Conservation (phyloP, 2,797 vertebrate species). For the Pantherophis alleghaniensis region DNA sequence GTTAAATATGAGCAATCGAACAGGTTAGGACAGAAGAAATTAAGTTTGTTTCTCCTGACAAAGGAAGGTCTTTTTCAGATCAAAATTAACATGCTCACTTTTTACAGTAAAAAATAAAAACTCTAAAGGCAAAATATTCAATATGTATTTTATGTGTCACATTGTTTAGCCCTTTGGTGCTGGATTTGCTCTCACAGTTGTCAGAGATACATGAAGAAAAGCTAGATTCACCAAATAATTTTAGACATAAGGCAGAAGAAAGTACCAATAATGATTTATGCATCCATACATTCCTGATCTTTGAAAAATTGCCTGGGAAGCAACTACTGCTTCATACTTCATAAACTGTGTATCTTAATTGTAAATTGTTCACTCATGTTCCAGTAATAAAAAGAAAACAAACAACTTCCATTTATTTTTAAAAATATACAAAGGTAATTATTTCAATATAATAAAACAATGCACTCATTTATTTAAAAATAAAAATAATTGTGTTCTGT, state of each 20-base stretch:
- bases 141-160: not conserved
- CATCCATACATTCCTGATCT: not conserved
- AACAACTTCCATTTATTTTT: not conserved
- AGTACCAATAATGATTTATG: not conserved
- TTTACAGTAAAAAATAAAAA: not conserved
- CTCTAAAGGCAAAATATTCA: not conserved
- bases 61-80: not conserved
- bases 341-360: not conserved
- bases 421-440: constrained; percentile 1
- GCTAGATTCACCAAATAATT: not conserved
- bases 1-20: not conserved
- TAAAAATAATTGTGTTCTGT: not conserved
- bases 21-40: not conserved
- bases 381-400: not conserved
- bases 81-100: not conserved
- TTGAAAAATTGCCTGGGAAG: not conserved
- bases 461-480: not conserved
- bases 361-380: not conserved
- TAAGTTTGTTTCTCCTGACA: not conserved
- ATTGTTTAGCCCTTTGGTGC: not conserved
- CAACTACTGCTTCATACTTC: not conserved
- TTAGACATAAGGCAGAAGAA: not conserved
- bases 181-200: not conserved
- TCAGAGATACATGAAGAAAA: not conserved
- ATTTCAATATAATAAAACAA: constrained; percentile 7